These are phyloP conservation scores for Saguinus imperator DNA, from an alignment of 2,113 vertebrate species.

Conservation along the genomic window DNA sequence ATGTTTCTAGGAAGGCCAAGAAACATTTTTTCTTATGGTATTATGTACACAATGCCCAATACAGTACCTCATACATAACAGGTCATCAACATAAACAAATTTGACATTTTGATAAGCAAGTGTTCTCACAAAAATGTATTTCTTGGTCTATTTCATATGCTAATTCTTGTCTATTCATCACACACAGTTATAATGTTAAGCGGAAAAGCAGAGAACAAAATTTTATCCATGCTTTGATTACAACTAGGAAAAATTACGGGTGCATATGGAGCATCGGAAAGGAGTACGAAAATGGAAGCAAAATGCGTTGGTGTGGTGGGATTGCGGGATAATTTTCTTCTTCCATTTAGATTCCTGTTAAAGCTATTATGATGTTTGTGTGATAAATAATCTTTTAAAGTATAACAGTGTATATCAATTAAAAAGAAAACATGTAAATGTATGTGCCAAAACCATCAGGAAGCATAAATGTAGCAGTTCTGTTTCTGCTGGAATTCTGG, in stretches of 20 bases:
- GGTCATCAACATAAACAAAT: not conserved
- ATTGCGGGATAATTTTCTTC: not conserved
- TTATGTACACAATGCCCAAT: not conserved
- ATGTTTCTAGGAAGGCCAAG: not conserved
- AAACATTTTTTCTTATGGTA: not conserved
- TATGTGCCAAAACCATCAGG: constrained; percentile 38
- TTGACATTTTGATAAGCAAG: not conserved
- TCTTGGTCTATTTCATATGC: constrained; percentile 19
- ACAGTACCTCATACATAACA: not conserved
- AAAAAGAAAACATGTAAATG: constrained; percentile 63
- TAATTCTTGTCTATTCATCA: constrained; percentile 30
- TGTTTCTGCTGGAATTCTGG: constrained; percentile 44
- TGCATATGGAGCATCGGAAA: not conserved
- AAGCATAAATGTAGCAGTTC: constrained; percentile 41
- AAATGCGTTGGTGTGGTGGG: not conserved
- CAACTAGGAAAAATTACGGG: not conserved
- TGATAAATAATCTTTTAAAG: constrained; percentile 43
- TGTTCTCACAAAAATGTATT: constrained; percentile 33
- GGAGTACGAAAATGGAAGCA: not conserved
- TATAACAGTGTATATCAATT: constrained; percentile 48
- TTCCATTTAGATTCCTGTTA: not conserved
- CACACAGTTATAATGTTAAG: not conserved
- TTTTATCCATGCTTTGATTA: not conserved
- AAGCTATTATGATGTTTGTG: constrained; percentile 15
- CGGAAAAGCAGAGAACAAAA: constrained; percentile 6